Percentiles rank a stretch among this genome's conserved stretches.
phyloP scores from a whole-genome alignment of 2,113 vertebrate genomes.

The Gorilla gorilla region DNA sequence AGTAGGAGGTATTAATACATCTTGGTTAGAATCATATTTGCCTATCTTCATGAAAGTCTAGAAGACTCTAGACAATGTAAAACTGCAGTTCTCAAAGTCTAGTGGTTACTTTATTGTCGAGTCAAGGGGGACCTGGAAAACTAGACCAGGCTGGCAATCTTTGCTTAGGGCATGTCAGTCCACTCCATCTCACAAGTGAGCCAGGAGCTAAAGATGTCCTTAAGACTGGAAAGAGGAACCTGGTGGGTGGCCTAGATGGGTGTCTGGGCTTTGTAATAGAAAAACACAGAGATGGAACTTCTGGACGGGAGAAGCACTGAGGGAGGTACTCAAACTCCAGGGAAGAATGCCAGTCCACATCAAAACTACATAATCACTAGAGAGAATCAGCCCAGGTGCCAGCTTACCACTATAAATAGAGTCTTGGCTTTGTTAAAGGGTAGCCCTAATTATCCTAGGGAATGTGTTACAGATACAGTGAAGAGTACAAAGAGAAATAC shows the following conservation, averaged over 20 bases:
- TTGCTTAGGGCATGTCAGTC: not conserved
- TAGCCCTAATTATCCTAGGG: slow-evolving; percentile 4
- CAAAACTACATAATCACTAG: slow-evolving; percentile 25
- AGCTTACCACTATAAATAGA: not conserved
- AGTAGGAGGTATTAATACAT: not conserved
- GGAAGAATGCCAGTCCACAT: slow-evolving; percentile 60
- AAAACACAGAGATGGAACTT: slow-evolving; percentile 22
- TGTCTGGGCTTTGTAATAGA: slow-evolving; percentile 25
- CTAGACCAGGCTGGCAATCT: not conserved
- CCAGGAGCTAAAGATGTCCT: not conserved
- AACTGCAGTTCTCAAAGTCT: not conserved
- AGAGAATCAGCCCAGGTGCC: slow-evolving; percentile 35
- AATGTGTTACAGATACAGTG: not conserved
- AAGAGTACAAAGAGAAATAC: slow-evolving; percentile 35
- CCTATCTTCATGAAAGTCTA: not conserved
- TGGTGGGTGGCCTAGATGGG: slow-evolving; percentile 57
- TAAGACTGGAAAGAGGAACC: not conserved
- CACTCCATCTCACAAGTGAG: not conserved
- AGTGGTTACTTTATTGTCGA: not conserved
- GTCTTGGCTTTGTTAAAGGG: slow-evolving; percentile 37
- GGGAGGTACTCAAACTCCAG: not conserved
- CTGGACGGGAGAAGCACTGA: slow-evolving; percentile 7
- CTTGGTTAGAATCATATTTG: not conserved
- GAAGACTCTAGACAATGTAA: not conserved
- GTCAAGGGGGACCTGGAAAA: not conserved